Percentiles rank a stretch among this genome's conserved stretches.
phyloP scores from a whole-genome alignment of 2,888 invertebrate species.

The Brenthis ino region DNA sequence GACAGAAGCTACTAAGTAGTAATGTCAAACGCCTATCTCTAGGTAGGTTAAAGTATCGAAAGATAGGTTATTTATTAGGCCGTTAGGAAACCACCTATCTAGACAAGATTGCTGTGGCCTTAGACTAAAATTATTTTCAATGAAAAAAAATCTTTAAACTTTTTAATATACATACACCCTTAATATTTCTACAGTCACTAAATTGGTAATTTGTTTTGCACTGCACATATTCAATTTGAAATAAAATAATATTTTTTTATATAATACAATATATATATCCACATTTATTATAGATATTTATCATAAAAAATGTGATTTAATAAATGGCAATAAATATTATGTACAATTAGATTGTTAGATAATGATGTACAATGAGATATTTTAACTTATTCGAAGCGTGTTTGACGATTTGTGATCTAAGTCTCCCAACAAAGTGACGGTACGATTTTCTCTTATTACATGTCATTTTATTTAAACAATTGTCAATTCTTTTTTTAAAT shows the following conservation, averaged over 20 bases:
- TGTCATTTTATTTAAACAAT: slow-evolving; percentile 14
- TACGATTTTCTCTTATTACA: neutral
- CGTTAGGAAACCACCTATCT: slow-evolving; percentile 2
- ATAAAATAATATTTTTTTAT: slow-evolving; percentile 10
- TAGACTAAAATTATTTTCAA: slow-evolving; percentile 1
- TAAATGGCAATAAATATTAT: slow-evolving; percentile 29
- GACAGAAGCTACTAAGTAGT: too few species aligned
- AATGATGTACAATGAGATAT: slow-evolving; percentile 41
- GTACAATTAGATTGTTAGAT: slow-evolving; percentile 27
- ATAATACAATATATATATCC: neutral
- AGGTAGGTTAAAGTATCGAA: neutral
- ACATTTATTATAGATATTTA: neutral
- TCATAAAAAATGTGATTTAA: slow-evolving; percentile 22
- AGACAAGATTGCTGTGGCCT: slow-evolving; percentile 1
- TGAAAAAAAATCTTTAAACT: slow-evolving; percentile 2
- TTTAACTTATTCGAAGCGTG: slow-evolving; percentile 30
- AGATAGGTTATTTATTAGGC: neutral
- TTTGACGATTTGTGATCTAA: slow-evolving; percentile 49
- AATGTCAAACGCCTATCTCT: too few species aligned
- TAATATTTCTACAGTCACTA: neutral
- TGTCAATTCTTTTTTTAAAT: slow-evolving; percentile 27
- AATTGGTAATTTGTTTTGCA: slow-evolving; percentile 1
- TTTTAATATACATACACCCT: slow-evolving; percentile 3
- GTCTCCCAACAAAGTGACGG: slow-evolving; percentile 38
- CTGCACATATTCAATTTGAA: neutral